Evolutionary conservation across 2,888 invertebrate species (phyloP).

Genomic region (Augochlorella aurata): DNA sequence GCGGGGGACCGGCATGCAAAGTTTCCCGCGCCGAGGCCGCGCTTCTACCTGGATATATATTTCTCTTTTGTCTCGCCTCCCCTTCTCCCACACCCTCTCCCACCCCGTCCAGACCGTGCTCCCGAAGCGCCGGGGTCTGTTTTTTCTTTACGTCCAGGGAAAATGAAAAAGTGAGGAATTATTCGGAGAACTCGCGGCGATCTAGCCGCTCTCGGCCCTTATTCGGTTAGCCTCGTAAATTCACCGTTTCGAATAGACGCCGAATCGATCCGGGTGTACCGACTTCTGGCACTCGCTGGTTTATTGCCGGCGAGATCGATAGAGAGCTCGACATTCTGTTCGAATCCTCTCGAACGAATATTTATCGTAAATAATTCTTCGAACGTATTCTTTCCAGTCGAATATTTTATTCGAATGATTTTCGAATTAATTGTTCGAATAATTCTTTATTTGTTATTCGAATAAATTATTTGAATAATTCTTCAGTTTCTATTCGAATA

Average conservation of each 20-base stretch:
- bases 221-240: constrained; percentile 37
- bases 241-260: constrained; percentile 5
- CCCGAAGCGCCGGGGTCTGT: too few species aligned
- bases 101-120: neutral
- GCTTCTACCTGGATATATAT: constrained; percentile 15
- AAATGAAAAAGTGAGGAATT: constrained; percentile 49
- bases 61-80: constrained; percentile 38
- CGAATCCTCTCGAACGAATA: too few species aligned
- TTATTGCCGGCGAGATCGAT: too few species aligned
- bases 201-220: constrained; percentile 32
- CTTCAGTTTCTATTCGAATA: too few species aligned
- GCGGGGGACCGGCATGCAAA: constrained; percentile 42
- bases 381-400: too few species aligned
- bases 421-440: too few species aligned
- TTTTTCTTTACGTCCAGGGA: neutral
- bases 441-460: too few species aligned
- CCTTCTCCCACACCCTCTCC: neutral
- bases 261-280: constrained; percentile 7
- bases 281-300: too few species aligned
- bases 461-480: too few species aligned
- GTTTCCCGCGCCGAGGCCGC: constrained; percentile 19
- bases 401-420: too few species aligned
- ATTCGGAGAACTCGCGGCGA: constrained; percentile 27
- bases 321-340: too few species aligned
- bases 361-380: too few species aligned